phyloP scores from a whole-genome alignment of 2,113 vertebrate species.

The Furnarius figulus region DNA sequence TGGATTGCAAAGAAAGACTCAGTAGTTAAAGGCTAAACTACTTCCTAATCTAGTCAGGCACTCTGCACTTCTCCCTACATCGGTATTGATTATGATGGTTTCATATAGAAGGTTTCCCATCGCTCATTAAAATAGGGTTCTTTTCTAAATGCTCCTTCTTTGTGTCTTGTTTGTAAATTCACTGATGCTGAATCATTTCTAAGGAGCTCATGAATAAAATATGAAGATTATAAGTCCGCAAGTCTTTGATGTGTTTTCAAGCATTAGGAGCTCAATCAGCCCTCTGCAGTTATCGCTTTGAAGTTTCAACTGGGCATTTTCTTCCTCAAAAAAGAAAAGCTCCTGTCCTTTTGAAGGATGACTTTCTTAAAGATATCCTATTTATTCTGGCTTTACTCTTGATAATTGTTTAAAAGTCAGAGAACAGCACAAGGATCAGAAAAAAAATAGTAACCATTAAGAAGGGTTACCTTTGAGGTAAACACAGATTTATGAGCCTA shows the following conservation, averaged over 20 bases:
- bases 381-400: not conserved
- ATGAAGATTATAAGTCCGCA: not conserved
- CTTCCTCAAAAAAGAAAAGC: not conserved
- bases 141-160: not conserved
- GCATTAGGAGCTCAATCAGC: conserved; percentile 26
- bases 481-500: not conserved
- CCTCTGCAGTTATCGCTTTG: conserved; percentile 21
- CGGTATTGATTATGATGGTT: not conserved
- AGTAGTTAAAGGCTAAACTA: not conserved
- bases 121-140: not conserved
- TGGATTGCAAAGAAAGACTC: not conserved
- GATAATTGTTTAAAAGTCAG: not conserved
- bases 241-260: conserved; percentile 56
- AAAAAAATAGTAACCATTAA: not conserved
- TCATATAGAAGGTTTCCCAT: not conserved
- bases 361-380: not conserved
- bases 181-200: not conserved
- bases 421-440: not conserved
- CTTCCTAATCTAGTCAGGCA: not conserved
- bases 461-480: not conserved
- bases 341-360: not conserved
- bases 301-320: conserved; percentile 41
- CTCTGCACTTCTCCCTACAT: not conserved
- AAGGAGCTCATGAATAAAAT: conserved; percentile 53
- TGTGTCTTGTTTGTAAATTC: conserved; percentile 40